phyloP scores from a whole-genome alignment of 2,113 vertebrate genomes.

The Halcyon malimbica region DNA sequence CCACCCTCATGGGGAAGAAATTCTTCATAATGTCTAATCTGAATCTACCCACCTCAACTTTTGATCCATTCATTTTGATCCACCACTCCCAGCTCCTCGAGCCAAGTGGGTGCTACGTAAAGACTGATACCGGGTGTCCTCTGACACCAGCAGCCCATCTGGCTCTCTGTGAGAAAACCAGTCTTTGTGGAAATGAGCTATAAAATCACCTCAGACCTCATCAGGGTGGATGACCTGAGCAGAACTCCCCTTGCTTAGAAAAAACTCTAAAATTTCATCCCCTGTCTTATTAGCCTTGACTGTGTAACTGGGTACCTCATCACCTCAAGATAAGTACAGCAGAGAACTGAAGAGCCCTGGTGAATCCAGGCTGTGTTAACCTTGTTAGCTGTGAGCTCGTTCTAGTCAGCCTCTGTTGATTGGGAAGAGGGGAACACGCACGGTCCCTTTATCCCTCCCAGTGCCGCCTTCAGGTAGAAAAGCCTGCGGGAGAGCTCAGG shows the following conservation, averaged over 20 bases:
- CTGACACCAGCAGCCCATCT: background rate
- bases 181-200: background rate
- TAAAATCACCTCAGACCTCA: background rate
- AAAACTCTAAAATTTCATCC: background rate
- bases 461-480: rapidly evolving
- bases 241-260: background rate
- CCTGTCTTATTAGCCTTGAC: background rate
- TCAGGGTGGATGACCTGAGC: background rate
- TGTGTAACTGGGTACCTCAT: background rate
- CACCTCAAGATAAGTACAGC: background rate
- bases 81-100: background rate
- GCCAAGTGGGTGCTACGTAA: background rate
- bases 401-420: background rate
- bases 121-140: background rate
- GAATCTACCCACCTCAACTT: no score
- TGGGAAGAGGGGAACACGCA: background rate
- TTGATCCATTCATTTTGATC: no score
- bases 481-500: background rate
- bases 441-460: rapidly evolving
- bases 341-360: background rate
- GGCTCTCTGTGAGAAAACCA: background rate
- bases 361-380: background rate
- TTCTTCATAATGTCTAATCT: no score
- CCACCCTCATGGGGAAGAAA: no score
- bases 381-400: background rate